Percentiles rank a stretch among this genome's conserved stretches.
Conservation (phyloP, 2,797 vertebrate genomes). For the Gastrophryne carolinensis region DNA sequence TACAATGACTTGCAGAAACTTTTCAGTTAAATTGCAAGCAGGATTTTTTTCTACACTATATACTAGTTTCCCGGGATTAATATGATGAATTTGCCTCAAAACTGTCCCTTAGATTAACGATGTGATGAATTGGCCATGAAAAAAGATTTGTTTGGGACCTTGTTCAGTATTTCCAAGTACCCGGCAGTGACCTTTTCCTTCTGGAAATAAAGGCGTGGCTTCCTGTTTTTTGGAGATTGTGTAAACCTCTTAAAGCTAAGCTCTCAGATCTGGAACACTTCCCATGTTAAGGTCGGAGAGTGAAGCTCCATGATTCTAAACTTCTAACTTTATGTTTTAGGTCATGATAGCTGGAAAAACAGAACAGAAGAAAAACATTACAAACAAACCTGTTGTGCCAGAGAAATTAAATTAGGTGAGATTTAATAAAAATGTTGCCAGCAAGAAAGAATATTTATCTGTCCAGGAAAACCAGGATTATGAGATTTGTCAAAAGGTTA, state of each 20-base stretch:
- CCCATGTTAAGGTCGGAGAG: conserved; percentile 39
- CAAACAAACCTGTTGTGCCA: conserved; percentile 22
- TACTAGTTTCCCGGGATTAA: conserved; percentile 3
- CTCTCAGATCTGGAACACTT: conserved; percentile 35
- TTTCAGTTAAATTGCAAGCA: conserved; percentile 6
- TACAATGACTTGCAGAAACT: no score
- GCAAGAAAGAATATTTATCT: conserved; percentile 36
- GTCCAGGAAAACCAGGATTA: conserved; percentile 22
- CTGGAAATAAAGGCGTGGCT: conserved; percentile 47
- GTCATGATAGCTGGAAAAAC: conserved; percentile 47
- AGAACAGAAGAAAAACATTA: conserved; percentile 31
- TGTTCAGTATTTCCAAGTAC: conserved; percentile 43
- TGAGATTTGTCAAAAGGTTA: conserved; percentile 34
- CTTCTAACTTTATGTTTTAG: conserved; percentile 47
- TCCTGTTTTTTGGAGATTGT: conserved; percentile 47
- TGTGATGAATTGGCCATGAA: conserved; percentile 28
- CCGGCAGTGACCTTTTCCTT: conserved; percentile 46
- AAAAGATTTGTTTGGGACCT: conserved; percentile 26
- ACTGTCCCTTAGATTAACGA: conserved; percentile 25
- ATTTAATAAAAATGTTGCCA: conserved; percentile 16
- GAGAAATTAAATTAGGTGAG: conserved; percentile 36
- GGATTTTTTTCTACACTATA: conserved; percentile 11
- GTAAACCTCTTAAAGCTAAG: conserved; percentile 44
- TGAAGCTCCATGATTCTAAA: conserved; percentile 42
- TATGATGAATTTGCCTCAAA: not conserved